Conservation (phyloP, 2,113 vertebrate species). For the Falco punctatus region DNA sequence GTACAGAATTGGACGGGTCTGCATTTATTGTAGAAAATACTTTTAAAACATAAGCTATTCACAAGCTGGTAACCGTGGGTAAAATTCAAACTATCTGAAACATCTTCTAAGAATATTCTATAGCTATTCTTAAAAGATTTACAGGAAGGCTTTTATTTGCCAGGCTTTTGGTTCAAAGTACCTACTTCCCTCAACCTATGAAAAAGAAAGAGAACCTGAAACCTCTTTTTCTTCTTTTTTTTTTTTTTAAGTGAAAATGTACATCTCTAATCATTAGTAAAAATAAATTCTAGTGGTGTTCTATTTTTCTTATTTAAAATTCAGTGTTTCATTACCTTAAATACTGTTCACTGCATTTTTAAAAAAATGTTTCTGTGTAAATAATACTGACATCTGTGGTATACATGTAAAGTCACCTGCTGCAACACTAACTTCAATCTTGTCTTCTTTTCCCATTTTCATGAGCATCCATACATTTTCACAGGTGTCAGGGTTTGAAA, state of each 20-base stretch:
- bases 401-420: background rate
- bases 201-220: background rate
- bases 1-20: background rate
- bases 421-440: background rate
- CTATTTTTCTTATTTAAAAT: background rate
- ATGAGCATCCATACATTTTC: background rate
- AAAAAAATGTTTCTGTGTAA: background rate
- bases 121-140: background rate
- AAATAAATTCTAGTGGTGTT: background rate
- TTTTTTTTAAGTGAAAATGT: background rate
- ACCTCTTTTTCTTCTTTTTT: background rate
- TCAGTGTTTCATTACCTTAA: background rate
- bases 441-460: background rate
- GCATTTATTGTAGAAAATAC: background rate
- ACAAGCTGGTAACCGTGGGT: background rate
- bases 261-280: background rate
- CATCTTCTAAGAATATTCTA: background rate
- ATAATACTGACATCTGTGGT: background rate
- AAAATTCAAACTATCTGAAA: background rate
- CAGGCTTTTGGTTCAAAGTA: background rate
- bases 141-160: background rate
- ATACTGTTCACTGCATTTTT: background rate
- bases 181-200: background rate
- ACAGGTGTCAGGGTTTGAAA: background rate
- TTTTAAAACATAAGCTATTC: background rate